A percentile compares a stretch with the other conserved stretches of the same genome.
phyloP scores from a whole-genome alignment of 2,113 vertebrate species.

The Poeciliopsis occidentalis region DNA sequence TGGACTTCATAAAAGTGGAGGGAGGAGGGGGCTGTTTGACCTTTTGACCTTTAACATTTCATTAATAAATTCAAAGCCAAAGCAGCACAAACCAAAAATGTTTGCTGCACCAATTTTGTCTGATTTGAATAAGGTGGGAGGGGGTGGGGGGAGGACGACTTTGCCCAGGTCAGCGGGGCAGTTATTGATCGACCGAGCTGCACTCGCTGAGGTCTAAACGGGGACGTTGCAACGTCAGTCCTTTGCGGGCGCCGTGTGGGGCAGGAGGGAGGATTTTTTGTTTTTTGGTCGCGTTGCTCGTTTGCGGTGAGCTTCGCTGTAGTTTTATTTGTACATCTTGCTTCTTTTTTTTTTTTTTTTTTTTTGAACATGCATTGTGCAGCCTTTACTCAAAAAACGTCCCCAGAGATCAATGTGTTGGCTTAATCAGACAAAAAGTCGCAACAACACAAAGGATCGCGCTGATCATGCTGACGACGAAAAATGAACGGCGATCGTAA shows the following conservation, averaged over 20 bases:
- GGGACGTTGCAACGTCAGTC: constrained; percentile 15
- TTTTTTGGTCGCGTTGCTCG: background rate
- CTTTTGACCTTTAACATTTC: too few relatives aligned
- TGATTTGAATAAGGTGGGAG: too few relatives aligned
- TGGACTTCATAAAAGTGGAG: too few relatives aligned
- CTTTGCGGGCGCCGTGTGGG: background rate
- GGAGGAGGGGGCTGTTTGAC: too few relatives aligned
- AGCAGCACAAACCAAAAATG: too few relatives aligned
- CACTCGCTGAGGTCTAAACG: background rate
- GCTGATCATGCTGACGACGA: background rate
- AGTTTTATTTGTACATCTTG: background rate
- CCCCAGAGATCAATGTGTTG: background rate
- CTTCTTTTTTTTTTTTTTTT: background rate
- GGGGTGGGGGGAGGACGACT: too few relatives aligned
- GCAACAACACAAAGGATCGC: background rate
- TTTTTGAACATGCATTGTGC: background rate
- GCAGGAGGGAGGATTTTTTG: constrained; percentile 12
- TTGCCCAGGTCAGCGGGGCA: background rate
- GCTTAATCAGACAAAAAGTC: background rate
- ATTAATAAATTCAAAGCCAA: too few relatives aligned
- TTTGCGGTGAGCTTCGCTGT: constrained; percentile 40
- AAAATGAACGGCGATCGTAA: too few relatives aligned
- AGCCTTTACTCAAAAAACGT: background rate
- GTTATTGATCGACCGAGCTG: constrained; percentile 5
- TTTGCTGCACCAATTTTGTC: too few relatives aligned